Base-by-base conservation (phyloP, 2,888 invertebrate species). In the Athalia circularis region DNA sequence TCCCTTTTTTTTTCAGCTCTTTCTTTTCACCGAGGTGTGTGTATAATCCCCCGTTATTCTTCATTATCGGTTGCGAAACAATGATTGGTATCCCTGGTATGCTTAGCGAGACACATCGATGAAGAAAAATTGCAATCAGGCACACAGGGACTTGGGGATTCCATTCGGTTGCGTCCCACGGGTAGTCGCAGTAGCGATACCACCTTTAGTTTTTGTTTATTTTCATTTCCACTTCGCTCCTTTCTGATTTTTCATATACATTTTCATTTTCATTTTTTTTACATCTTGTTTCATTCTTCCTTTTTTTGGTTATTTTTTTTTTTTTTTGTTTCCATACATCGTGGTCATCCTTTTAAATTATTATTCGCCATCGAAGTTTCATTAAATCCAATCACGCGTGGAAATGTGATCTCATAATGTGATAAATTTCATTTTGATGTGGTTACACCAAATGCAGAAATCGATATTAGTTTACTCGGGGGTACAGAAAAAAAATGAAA, bases 71-170 rank as follows among this genome's bases (percentile, higher is more conserved):
- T 54, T 29, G 9, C 54, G 29, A 68, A 5, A 68, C n/a, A 68
- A 52, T 68, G 54, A 68, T 68, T 54, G 68, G 68, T 68, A 68
- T 68, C n/a, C 67, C 52, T 43, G 68, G 54, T 52, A 54, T 54
- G 43, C 54, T 54, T 6, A 6, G 61, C 61, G 45, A 43, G 48
- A 43, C n/a, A 59, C 47, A 59, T 72, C 59, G 59, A 72, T 72
- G 57, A 47, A 72, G 72, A 72, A 72, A 72, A 72, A 72, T 72
- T 13, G 72, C 72, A 72, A 72, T 72, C 72, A 47, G 57, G 13
- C 52, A 45, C 52, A 59, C 57, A 9, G 47, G 59, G 15, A 72
- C 59, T 47, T 29, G 29, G 68, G 68, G 52, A 68, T 59, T 72
- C 57, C 43, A 70, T 70, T 54, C 54, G 11, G 7, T 15, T 3